Conservation (phyloP, 2,797 vertebrate species). For the Periparus ater region DNA sequence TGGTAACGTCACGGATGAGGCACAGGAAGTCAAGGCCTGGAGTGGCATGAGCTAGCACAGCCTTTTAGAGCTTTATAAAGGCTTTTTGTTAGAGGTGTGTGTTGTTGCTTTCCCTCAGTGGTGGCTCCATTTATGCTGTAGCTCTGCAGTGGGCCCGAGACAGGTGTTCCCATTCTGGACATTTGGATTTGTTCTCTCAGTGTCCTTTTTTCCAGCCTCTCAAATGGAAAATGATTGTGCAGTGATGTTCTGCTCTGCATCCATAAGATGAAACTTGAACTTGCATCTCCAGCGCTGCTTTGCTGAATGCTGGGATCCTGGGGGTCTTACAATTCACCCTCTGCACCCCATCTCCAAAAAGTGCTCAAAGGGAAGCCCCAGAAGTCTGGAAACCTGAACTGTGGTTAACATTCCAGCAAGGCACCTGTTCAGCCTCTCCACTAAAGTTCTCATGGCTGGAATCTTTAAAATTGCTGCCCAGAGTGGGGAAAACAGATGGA, state of each 20-base stretch:
- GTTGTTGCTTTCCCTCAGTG: not conserved
- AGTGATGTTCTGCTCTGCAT: not conserved
- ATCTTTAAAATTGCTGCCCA: not conserved
- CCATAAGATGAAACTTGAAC: not conserved
- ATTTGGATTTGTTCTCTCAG: rapidly evolving
- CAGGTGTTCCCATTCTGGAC: rapidly evolving
- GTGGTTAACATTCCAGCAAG: not conserved
- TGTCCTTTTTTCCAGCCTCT: not conserved
- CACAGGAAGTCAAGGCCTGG: not conserved
- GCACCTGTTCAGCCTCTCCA: not conserved
- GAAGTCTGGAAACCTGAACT: not conserved
- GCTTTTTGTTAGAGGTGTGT: not conserved
- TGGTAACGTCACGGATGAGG: slow-evolving; percentile 12
- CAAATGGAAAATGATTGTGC: not conserved
- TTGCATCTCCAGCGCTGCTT: not conserved
- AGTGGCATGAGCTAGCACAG: not conserved
- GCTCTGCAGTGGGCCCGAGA: not conserved
- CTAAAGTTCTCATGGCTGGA: not conserved
- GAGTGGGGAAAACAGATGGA: not conserved
- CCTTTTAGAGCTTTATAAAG: slow-evolving; percentile 46
- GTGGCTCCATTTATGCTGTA: slow-evolving; percentile 25
- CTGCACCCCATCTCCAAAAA: not conserved
- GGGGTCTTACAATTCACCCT: not conserved
- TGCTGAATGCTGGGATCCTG: not conserved
- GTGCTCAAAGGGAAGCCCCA: not conserved